Evolutionary conservation across 2,888 invertebrate species (phyloP), one percentile per base, ranked within the genome.

Genomic region (Metopia argyrocephala): DNA sequence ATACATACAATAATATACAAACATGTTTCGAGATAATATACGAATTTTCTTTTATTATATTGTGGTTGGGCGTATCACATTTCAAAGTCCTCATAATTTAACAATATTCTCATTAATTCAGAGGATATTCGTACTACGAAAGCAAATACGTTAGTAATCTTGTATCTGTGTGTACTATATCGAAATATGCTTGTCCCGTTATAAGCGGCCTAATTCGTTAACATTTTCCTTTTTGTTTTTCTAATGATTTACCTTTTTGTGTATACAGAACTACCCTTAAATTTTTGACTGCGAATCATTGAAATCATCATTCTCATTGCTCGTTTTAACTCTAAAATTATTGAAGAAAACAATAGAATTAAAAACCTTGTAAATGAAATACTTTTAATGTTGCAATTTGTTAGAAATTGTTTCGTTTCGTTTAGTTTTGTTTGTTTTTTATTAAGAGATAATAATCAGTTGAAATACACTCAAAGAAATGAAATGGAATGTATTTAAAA

Each of bases 101-200:
- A 87, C 88, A 89, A 88, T 88, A 89, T 89, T 88, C 89, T 87
- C 89, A 89, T 88, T 87, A 88, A 88, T 89, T 61, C 56, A 38
- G 38, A n/a, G n/a, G n/a, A n/a, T n/a, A 31, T 71, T 70, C 85
- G 85, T 86, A 81, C 87, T 62, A 64, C 38, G 50, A 79, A 68
- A 65, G 65, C 65, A 70, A 73, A 75, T 31, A 31, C 12, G 7
- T 2, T 12, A 31, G 12, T 2, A 31, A 3, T 12, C 9, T 38
- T 38, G 71, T 80, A 62, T 69, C 68, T 82, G n/a, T 69, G 48
- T 45, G 20, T 27, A 28, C 15, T 25, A n/a, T 31, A 21, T 48
- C 66, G 27, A n/a, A n/a, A n/a, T n/a, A n/a, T n/a, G n/a, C n/a
- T 66, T 71, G 66, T 28, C 78, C 76, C 80, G 82, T 82, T 83